Conservation (phyloP, 64 coral and sea anemone genomes). For the Stichodactyla helianthus region DNA sequence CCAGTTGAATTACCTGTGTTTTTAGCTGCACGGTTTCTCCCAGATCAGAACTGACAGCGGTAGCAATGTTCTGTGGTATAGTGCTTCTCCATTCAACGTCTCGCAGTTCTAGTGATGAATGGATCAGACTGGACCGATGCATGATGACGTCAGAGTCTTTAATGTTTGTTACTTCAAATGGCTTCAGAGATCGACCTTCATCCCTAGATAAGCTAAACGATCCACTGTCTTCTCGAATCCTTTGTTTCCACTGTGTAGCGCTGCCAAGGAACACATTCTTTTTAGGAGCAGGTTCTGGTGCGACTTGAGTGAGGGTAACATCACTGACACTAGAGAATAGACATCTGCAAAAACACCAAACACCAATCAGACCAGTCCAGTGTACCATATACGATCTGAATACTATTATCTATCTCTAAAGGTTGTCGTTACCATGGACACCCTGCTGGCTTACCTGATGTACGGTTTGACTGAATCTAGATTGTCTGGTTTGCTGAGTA, state of each 20-base stretch:
- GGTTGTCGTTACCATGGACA: too few relatives aligned
- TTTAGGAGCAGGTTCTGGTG: constrained; percentile 24
- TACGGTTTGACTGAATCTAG: constrained; percentile 89
- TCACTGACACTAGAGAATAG: constrained; percentile 72
- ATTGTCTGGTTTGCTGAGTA: constrained; percentile 85
- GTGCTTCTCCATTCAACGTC: constrained; percentile 70
- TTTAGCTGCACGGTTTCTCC: constrained; percentile 77
- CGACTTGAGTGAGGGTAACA: constrained; percentile 62
- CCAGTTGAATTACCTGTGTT: constrained; percentile 54
- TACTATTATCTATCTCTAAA: too few relatives aligned
- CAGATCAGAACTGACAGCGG: constrained; percentile 57
- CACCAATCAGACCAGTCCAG: background rate
- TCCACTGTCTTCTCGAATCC: background rate
- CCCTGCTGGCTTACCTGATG: constrained; percentile 48
- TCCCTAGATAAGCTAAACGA: constrained; percentile 12
- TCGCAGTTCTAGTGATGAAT: constrained; percentile 44
- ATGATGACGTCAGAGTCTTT: constrained; percentile 22
- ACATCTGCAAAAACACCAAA: constrained; percentile 41
- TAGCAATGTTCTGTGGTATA: constrained; percentile 56
- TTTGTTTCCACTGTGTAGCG: background rate
- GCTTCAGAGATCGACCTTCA: constrained; percentile 36
- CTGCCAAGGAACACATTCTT: constrained; percentile 4
- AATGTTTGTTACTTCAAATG: background rate
- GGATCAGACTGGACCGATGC: constrained; percentile 11
- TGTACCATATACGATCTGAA: too few relatives aligned